A percentile compares a stretch with the other conserved stretches of the same genome.
phyloP scores from a whole-genome alignment of 2,113 vertebrate genomes.

The Stercorarius parasiticus region DNA sequence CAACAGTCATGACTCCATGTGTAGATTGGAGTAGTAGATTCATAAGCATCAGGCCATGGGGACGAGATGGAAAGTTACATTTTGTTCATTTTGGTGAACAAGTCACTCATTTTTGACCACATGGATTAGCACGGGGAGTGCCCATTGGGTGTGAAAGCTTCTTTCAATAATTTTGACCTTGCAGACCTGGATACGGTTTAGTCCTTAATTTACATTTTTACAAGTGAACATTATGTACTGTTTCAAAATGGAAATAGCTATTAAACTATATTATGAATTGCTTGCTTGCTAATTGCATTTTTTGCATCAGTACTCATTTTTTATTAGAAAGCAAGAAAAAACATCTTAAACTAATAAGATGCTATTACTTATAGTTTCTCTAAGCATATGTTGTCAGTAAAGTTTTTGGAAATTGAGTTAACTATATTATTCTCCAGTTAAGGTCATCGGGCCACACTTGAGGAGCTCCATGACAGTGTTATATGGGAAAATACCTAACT shows the following conservation, averaged over 20 bases:
- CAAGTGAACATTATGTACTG: rapidly evolving
- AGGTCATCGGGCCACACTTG: neutral
- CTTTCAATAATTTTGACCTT: neutral
- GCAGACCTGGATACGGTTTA: neutral
- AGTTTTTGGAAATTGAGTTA: neutral
- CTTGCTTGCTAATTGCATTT: neutral
- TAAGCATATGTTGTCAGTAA: neutral
- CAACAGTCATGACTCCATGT: neutral
- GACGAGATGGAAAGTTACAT: neutral
- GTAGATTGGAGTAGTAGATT: neutral
- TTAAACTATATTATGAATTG: neutral
- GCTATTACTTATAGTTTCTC: neutral
- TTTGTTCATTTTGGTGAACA: neutral
- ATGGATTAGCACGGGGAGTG: neutral
- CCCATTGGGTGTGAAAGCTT: neutral
- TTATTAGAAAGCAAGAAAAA: neutral
- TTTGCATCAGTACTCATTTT: neutral
- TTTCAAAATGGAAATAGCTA: neutral
- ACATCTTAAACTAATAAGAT: neutral
- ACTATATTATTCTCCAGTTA: neutral
- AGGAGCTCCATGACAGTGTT: neutral
- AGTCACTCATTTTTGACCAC: neutral
- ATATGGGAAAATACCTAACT: neutral
- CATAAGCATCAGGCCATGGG: neutral
- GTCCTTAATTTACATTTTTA: neutral